Conservation (phyloP, 2,113 vertebrate species). For the Bubalus kerabau region DNA sequence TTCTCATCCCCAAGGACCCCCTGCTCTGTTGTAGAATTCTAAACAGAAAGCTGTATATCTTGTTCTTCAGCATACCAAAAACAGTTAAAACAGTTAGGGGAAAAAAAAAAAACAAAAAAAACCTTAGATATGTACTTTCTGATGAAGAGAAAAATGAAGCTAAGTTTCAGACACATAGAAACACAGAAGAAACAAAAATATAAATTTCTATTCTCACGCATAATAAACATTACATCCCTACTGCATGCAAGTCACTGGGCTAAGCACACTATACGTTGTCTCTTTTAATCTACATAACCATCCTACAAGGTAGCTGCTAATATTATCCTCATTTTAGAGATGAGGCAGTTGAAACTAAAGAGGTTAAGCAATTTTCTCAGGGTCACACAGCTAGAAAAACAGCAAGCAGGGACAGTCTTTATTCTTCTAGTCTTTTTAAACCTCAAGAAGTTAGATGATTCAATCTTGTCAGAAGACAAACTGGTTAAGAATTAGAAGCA, state of each 20-base stretch:
- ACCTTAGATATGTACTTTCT: neutral
- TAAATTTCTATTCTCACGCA: neutral
- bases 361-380: slow-evolving; percentile 4
- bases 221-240: neutral
- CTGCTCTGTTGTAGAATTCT: neutral
- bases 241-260: neutral
- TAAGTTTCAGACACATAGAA: slow-evolving; percentile 5
- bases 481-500: neutral
- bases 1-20: neutral
- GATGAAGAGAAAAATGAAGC: neutral
- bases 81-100: neutral
- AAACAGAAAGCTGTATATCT: neutral
- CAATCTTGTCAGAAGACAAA: neutral
- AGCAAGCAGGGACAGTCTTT: neutral
- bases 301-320: neutral
- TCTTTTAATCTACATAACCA: neutral
- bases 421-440: neutral
- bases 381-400: slow-evolving; percentile 1
- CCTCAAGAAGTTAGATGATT: neutral
- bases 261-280: neutral
- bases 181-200: neutral
- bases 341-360: neutral
- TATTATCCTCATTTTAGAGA: slow-evolving; percentile 4
- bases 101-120: too few relatives aligned
- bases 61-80: neutral